A percentile compares a stretch with the other conserved stretches of the same genome.
Evolutionary conservation across 2,888 invertebrate species (phyloP).

Genomic region (Heliconius erato): DNA sequence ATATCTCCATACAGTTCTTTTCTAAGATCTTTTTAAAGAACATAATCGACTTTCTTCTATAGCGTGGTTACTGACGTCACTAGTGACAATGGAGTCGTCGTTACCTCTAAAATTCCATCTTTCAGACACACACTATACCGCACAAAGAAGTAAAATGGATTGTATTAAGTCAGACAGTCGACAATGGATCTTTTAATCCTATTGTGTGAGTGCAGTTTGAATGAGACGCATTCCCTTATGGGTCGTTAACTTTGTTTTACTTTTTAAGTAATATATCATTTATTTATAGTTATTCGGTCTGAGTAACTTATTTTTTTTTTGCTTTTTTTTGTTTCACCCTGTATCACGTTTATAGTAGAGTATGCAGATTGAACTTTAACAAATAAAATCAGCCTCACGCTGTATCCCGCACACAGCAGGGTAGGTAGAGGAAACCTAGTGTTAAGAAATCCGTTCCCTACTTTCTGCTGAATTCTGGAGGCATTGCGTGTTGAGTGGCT

Average conservation of each 20-base stretch:
- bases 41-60: conserved; percentile 27
- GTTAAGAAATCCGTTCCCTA: no score
- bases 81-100: conserved; percentile 37
- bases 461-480: no score
- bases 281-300: neutral
- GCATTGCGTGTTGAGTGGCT: no score
- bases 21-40: conserved; percentile 25
- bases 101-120: conserved; percentile 49
- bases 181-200: conserved; percentile 72
- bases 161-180: conserved; percentile 66
- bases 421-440: no score
- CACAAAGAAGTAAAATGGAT: conserved; percentile 60
- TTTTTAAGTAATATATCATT: conserved; percentile 36
- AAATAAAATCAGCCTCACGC: no score
- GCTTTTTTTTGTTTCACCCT: neutral
- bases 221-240: conserved; percentile 51
- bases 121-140: conserved; percentile 43
- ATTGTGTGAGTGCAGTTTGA: conserved; percentile 60
- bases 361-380: neutral
- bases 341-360: neutral
- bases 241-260: conserved; percentile 51
- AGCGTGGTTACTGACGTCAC: conserved; percentile 18
- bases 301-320: neutral
- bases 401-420: no score
- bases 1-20: conserved; percentile 8